A percentile compares a stretch with the other conserved stretches of the same genome.
Conservation (phyloP, 2,113 vertebrate genomes). For the Cyphomyrus discorhynchus region DNA sequence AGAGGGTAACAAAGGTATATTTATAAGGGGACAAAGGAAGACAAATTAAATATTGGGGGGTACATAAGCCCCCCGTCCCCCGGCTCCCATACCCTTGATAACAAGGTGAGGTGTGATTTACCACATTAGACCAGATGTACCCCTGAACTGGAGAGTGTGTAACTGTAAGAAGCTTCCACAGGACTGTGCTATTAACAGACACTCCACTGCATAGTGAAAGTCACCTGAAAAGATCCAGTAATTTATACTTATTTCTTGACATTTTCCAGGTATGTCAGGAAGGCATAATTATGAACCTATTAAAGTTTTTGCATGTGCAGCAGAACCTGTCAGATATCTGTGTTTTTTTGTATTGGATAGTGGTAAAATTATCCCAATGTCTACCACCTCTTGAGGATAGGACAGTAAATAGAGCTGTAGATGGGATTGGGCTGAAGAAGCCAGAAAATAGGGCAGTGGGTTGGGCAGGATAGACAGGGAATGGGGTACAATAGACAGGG, state of each 20-base stretch:
- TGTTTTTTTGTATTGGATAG: neutral
- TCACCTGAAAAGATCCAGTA: neutral
- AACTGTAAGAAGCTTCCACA: neutral
- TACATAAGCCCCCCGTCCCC: neutral
- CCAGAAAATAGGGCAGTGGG: neutral
- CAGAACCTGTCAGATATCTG: neutral
- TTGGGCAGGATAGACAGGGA: neutral
- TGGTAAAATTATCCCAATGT: neutral
- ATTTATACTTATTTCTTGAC: neutral
- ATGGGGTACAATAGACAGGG: neutral
- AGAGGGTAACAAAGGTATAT: neutral
- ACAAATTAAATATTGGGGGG: neutral
- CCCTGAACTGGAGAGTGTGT: neutral
- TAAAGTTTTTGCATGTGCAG: constrained; percentile 1
- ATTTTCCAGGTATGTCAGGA: neutral
- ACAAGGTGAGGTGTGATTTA: neutral
- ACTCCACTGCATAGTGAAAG: neutral
- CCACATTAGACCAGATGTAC: neutral
- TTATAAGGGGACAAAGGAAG: neutral
- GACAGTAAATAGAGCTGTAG: neutral
- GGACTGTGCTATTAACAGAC: neutral
- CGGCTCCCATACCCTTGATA: neutral
- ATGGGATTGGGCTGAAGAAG: neutral
- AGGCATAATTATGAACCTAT: constrained; percentile 4
- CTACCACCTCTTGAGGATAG: neutral